phyloP scores from a whole-genome alignment of 2,797 vertebrate species.

The Lepilemur ruficaudatus region DNA sequence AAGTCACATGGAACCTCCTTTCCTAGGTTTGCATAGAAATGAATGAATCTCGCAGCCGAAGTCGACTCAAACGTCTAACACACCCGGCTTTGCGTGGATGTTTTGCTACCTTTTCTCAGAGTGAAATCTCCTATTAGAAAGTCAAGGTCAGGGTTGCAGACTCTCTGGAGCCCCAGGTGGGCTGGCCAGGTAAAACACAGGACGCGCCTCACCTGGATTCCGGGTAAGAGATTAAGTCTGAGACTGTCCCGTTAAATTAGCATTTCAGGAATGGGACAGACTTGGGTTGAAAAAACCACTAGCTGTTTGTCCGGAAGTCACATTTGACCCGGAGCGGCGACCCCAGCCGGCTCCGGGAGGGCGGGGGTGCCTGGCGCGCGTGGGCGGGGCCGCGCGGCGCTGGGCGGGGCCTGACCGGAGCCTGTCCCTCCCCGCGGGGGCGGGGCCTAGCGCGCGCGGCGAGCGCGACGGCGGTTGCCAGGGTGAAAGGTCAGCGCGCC shows the following conservation, averaged over 20 bases:
- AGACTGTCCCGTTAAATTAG: background rate
- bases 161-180: background rate
- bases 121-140: background rate
- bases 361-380: accelerated
- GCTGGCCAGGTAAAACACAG: background rate
- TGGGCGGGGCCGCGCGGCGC: accelerated
- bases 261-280: background rate
- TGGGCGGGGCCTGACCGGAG: background rate
- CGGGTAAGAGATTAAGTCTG: background rate
- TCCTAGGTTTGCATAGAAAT: background rate
- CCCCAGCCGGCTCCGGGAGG: accelerated
- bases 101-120: background rate
- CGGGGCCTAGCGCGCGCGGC: background rate
- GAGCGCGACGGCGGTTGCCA: conserved; percentile 65
- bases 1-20: background rate
- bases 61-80: background rate
- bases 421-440: background rate
- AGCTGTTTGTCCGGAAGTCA: background rate
- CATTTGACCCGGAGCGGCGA: background rate
- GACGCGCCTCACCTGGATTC: background rate
- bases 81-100: background rate
- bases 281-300: background rate
- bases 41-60: no score
- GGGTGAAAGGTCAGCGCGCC: conserved; percentile 71
- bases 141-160: background rate